Base-by-base conservation (phyloP, 2,888 invertebrate species). In the Ischnura elegans region DNA sequence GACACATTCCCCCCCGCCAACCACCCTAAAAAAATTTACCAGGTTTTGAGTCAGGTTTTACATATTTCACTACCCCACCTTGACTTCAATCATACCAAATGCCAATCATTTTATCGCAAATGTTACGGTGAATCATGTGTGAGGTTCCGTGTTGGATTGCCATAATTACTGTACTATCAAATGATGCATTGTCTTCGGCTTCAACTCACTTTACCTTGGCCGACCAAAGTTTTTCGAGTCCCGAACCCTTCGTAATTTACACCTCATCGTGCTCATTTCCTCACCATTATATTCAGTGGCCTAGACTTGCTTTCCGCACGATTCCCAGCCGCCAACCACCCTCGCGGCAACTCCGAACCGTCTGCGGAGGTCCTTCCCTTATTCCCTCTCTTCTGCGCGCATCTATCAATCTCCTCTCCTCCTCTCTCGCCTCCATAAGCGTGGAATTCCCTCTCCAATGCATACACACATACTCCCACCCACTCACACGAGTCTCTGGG, bases 361-460 rank as follows among this genome's bases (percentile, higher is more conserved):
- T 86, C 46, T 90, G 87, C 51, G 84, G 93, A 93, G 93, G 94
- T 94, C 94, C 93, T 94, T 94, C 94, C 94, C 94, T 94, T 94
- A 93, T 93, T 94, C 93, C 46, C 29, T 43, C 93, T 45, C 87
- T 47, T 66, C 94, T 94, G 4, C 93, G 93, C 93, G 87, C 94
- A 93, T 94, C 93, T 94, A 93, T 55, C 94, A n/a, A n/a, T 19
- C 51, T 94, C 94, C 94, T 94, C 90, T 93, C 94, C 94, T 94
- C 87, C 94, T 93, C 94, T 94, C 87, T 94, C 94, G 93, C 94
- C 93, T 93, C 94, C 51, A n/a, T n/a, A n/a, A n/a, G n/a, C n/a
- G 94, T 94, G 94, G 93, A 87, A 87, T 84, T 94, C 93, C 76
- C 86, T 86, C 86, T 86, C 86, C 46, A 25, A 21, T 45, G 45